Conservation (phyloP, 2,797 vertebrate genomes). For the Danio tinwini region DNA sequence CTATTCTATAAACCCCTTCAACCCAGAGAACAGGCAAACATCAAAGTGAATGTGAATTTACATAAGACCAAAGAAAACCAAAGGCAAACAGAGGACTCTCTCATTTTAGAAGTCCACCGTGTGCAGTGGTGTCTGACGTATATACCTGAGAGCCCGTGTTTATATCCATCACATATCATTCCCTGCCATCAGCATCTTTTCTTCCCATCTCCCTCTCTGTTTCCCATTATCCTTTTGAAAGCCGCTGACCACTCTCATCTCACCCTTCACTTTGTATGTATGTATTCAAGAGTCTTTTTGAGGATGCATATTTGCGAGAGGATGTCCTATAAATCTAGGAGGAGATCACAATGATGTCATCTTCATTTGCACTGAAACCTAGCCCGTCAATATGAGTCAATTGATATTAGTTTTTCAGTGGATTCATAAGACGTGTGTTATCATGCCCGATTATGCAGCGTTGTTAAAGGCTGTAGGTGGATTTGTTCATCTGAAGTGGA, state of each 20-base stretch:
- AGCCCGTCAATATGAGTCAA: conserved; percentile 14
- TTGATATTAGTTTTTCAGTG: conserved; percentile 13
- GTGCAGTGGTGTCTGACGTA: neutral
- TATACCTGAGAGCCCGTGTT: conserved; percentile 2
- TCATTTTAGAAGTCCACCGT: neutral
- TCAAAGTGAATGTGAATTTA: conserved; percentile 7
- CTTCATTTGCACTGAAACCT: conserved; percentile 9
- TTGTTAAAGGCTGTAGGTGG: conserved; percentile 19
- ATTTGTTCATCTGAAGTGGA: conserved; percentile 32
- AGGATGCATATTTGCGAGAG: conserved; percentile 23
- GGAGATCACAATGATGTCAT: conserved; percentile 39
- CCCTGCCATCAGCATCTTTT: conserved; percentile 33
- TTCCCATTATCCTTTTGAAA: conserved; percentile 51
- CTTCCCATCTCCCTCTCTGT: neutral
- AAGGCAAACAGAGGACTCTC: conserved; percentile 5
- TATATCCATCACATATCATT: neutral
- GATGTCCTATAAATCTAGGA: conserved; percentile 40
- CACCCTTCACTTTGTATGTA: conserved; percentile 45
- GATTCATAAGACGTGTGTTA: conserved; percentile 3
- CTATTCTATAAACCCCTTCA: neutral
- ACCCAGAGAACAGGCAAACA: neutral
- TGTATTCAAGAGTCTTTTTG: conserved; percentile 37
- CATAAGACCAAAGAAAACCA: neutral
- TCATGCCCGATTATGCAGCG: conserved; percentile 12
- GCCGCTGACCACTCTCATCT: conserved; percentile 47